phyloP scores from a whole-genome alignment of 1,140 invertebrate species.

The Ylistrum balloti region DNA sequence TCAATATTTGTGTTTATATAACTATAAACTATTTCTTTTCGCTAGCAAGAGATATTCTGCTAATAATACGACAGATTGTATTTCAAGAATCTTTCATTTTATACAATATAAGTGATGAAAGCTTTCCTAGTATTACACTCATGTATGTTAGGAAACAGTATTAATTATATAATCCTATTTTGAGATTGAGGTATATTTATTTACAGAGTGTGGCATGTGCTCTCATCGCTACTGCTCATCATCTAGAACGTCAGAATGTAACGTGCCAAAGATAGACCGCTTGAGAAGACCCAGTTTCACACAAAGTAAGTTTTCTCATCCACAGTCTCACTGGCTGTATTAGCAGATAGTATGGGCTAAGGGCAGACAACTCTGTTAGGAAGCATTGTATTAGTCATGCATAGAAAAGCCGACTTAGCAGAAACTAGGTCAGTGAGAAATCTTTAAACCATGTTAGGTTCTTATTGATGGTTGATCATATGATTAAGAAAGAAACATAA shows the following conservation, averaged over 20 bases:
- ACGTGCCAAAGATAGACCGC: slow-evolving; percentile 77
- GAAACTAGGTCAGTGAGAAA: slow-evolving; percentile 14
- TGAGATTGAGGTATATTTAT: slow-evolving; percentile 50
- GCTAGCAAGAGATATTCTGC: not conserved
- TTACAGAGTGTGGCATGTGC: slow-evolving; percentile 88
- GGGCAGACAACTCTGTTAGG: not conserved
- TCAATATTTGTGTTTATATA: not conserved
- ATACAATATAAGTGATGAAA: not conserved
- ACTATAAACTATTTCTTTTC: not conserved
- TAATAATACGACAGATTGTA: not conserved
- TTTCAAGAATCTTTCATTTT: not conserved
- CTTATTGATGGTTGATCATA: too few species aligned
- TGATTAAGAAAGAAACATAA: too few species aligned
- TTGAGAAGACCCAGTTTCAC: slow-evolving; percentile 76
- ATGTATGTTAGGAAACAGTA: not conserved
- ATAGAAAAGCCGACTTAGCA: slow-evolving; percentile 12
- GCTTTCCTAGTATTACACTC: not conserved
- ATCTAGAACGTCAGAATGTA: slow-evolving; percentile 85
- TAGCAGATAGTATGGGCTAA: not conserved
- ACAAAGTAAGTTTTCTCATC: slow-evolving; percentile 71
- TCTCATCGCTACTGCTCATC: slow-evolving; percentile 89
- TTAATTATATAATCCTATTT: not conserved
- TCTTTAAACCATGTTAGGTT: not conserved
- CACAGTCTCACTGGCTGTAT: not conserved
- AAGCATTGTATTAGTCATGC: not conserved